Percentiles rank a stretch among this genome's conserved stretches.
These are phyloP conservation scores for Conus ventricosus DNA, from an alignment of 1,140 invertebrate species.

Conservation along the genomic window DNA sequence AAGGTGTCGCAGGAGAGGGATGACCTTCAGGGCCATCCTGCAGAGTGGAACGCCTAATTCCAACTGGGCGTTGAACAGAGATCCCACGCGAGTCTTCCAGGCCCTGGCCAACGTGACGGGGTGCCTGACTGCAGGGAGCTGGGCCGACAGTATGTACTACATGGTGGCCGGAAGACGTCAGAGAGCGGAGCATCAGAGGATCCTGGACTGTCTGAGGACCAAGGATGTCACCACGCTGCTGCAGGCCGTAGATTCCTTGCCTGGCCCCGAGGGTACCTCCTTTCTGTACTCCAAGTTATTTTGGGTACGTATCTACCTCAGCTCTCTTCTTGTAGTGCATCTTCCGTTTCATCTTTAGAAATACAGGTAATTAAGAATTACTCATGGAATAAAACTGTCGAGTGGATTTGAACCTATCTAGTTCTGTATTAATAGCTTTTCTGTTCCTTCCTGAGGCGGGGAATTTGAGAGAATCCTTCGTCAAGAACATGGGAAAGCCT, in stretches of 20 bases:
- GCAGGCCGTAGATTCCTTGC: neutral
- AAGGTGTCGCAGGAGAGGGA: conserved; percentile 74
- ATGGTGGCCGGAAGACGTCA: neutral
- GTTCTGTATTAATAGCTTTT: too few species aligned
- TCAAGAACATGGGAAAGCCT: too few species aligned
- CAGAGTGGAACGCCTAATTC: conserved; percentile 82
- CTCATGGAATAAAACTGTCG: too few species aligned
- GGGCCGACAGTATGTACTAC: neutral
- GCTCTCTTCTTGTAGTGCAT: too few species aligned
- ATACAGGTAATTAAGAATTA: too few species aligned
- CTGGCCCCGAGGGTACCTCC: too few species aligned
- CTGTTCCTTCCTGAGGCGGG: too few species aligned
- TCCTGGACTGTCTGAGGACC: conserved; percentile 25
- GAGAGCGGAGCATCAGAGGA: neutral
- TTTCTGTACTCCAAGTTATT: too few species aligned
- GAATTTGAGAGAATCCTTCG: too few species aligned
- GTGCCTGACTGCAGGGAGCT: neutral
- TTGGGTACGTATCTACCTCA: too few species aligned
- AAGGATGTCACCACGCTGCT: neutral
- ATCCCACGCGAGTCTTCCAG: conserved; percentile 57
- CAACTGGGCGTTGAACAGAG: conserved; percentile 91
- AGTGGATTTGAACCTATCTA: too few species aligned
- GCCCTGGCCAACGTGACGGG: conserved; percentile 5
- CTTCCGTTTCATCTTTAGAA: too few species aligned
- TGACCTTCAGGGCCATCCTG: conserved; percentile 87